Conservation (phyloP, 2,797 vertebrate genomes). For the Acrocephalus scirpaceus region DNA sequence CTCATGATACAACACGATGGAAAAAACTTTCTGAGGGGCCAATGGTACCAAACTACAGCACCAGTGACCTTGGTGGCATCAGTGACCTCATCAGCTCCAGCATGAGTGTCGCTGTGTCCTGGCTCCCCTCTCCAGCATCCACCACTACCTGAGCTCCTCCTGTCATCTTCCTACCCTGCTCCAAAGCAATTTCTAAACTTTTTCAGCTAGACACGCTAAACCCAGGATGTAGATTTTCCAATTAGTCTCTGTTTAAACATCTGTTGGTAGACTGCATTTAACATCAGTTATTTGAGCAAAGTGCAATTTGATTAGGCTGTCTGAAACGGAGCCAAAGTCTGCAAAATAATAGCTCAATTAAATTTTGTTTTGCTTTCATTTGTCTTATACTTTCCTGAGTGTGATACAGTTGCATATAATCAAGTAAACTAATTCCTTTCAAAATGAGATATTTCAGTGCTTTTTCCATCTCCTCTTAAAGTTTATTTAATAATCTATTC, state of each 20-base stretch:
- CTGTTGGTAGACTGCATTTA: conserved; percentile 81
- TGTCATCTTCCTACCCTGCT: not conserved
- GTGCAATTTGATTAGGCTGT: conserved; percentile 81
- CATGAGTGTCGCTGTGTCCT: not conserved
- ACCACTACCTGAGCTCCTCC: not conserved
- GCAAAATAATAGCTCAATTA: conserved; percentile 86
- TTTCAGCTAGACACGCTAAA: conserved; percentile 70
- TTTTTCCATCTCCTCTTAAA: conserved; percentile 61
- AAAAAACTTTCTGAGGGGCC: not conserved
- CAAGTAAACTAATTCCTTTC: conserved; percentile 78
- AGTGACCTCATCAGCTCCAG: not conserved
- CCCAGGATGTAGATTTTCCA: conserved; percentile 80
- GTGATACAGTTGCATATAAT: conserved; percentile 79
- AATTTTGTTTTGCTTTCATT: conserved; percentile 82
- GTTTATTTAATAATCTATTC: conserved; percentile 73
- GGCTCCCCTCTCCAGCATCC: not conserved
- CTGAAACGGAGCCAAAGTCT: conserved; percentile 83
- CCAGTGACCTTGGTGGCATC: not conserved
- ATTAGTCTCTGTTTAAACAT: conserved; percentile 82
- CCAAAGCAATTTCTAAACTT: conserved; percentile 60
- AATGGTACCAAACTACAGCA: not conserved
- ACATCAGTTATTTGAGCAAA: conserved; percentile 79
- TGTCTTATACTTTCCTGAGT: conserved; percentile 78
- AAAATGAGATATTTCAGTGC: conserved; percentile 71
- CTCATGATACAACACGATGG: not conserved